Percentiles rank a stretch among this genome's conserved stretches.
Evolutionary conservation across 2,113 vertebrate species (phyloP).

Genomic region (Crotophaga sulcirostris): DNA sequence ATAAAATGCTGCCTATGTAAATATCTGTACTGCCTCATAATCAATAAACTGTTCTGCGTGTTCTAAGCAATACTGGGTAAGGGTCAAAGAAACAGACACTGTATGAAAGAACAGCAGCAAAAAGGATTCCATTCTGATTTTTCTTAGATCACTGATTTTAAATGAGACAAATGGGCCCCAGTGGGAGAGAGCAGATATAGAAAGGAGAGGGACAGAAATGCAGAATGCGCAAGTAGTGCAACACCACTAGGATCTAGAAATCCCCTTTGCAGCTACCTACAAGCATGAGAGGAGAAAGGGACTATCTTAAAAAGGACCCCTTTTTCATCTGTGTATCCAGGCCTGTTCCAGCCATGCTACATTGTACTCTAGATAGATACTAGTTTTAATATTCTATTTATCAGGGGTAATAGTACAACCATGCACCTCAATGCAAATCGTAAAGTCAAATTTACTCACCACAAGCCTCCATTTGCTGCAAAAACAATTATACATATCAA

Average conservation of each 20-base stretch:
- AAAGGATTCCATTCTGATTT: neutral
- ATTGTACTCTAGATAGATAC: neutral
- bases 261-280: neutral
- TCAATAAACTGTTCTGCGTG: neutral
- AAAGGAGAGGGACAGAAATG: neutral
- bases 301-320: neutral
- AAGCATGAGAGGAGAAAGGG: accelerated
- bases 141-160: neutral
- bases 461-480: neutral
- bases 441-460: neutral
- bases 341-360: neutral
- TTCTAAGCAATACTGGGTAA: neutral
- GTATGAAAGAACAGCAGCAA: neutral
- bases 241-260: neutral
- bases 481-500: neutral
- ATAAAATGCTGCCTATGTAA: neutral
- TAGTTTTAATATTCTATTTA: neutral
- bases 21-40: neutral
- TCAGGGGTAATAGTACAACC: neutral
- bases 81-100: neutral
- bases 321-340: accelerated
- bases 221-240: neutral
- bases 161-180: neutral
- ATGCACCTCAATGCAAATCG: neutral
- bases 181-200: neutral